Evolutionary conservation across 2,888 invertebrate species (phyloP).

Genomic region (Dastarcus helophoroides): DNA sequence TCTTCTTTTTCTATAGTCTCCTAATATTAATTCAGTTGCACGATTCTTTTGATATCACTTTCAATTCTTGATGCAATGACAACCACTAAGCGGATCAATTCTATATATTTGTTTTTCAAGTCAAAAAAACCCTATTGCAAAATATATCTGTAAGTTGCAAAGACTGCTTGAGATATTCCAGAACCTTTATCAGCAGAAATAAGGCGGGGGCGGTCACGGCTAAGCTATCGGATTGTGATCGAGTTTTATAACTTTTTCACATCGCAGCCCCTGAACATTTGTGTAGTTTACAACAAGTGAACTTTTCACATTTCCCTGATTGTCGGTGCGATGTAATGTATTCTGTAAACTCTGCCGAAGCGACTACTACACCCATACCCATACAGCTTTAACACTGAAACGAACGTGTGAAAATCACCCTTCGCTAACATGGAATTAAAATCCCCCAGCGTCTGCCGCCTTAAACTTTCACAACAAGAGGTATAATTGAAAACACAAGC

Average conservation of each 20-base stretch:
- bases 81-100: too few species aligned
- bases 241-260: neutral
- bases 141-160: too few species aligned
- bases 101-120: too few species aligned
- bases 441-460: neutral
- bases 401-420: slow-evolving; percentile 1
- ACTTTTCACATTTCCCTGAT: slow-evolving; percentile 6
- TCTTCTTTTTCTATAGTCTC: too few species aligned
- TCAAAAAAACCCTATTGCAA: too few species aligned
- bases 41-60: too few species aligned
- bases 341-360: slow-evolving; percentile 3
- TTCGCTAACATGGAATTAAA: neutral
- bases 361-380: neutral
- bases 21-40: too few species aligned
- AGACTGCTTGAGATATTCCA: too few species aligned
- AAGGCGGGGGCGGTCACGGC: too few species aligned
- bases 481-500: slow-evolving; percentile 1
- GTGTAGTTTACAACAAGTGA: slow-evolving; percentile 4
- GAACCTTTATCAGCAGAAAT: too few species aligned
- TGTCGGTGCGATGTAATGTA: slow-evolving; percentile 6
- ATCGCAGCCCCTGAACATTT: slow-evolving; percentile 1
- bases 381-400: neutral
- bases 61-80: too few species aligned
- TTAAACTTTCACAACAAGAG: slow-evolving; percentile 1
- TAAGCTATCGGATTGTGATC: too few species aligned